Percentiles rank a stretch among this genome's conserved stretches.
These are phyloP conservation scores for Ellobius talpinus DNA, from an alignment of 2,113 vertebrate species.

Conservation along the genomic window DNA sequence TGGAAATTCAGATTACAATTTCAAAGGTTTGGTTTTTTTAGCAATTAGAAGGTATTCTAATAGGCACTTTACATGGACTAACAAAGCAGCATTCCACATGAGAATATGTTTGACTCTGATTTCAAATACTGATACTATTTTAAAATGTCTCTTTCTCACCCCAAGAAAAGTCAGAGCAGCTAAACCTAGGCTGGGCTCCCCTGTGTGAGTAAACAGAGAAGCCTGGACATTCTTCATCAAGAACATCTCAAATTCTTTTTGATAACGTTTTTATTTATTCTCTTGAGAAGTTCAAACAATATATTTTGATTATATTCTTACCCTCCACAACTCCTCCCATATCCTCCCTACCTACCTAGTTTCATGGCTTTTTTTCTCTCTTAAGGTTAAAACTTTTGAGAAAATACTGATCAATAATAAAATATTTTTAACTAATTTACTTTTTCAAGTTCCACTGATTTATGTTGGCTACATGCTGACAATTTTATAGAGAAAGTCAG, in stretches of 20 bases:
- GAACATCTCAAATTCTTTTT: neutral
- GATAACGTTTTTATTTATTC: neutral
- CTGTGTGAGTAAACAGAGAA: neutral
- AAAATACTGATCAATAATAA: constrained; percentile 24
- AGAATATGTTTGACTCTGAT: constrained; percentile 41
- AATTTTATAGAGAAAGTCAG: neutral
- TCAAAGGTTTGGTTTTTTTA: neutral
- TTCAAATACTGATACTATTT: constrained; percentile 60
- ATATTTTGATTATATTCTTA: neutral
- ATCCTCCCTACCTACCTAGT: neutral
- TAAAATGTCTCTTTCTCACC: constrained; percentile 47
- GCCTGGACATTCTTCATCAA: neutral
- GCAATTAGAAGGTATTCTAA: neutral
- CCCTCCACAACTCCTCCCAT: neutral
- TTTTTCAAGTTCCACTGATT: neutral
- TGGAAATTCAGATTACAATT: constrained; percentile 23
- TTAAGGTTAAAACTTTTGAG: neutral
- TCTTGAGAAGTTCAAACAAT: neutral
- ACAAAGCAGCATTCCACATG: constrained; percentile 31
- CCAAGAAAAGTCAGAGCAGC: constrained; percentile 33
- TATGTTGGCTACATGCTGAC: neutral
- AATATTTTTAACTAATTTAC: neutral
- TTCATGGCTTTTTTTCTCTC: neutral
- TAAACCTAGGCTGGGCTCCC: neutral
- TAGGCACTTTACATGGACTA: constrained; percentile 62